These are phyloP conservation scores for Hipposideros armiger DNA, from an alignment of 2,113 vertebrate species.

Conservation along the genomic window DNA sequence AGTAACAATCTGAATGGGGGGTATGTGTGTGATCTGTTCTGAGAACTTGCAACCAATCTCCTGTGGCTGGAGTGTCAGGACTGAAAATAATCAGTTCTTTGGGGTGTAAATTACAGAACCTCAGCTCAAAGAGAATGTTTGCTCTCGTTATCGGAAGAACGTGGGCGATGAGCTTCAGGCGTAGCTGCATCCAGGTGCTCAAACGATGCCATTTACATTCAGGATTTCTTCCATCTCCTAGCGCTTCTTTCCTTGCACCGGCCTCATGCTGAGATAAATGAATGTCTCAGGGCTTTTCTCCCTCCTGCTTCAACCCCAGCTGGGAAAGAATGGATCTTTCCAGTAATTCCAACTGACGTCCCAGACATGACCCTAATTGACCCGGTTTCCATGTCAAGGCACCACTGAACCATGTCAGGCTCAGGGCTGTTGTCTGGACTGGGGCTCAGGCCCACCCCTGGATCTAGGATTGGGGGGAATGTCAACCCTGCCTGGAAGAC, in stretches of 20 bases:
- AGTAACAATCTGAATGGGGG: background rate
- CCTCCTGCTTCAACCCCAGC: background rate
- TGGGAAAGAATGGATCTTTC: background rate
- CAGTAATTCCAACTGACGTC: background rate
- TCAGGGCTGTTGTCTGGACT: background rate
- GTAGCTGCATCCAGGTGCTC: slow-evolving; percentile 1
- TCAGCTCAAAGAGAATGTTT: background rate
- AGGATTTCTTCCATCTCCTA: background rate
- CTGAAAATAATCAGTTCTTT: background rate
- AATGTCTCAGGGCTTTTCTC: background rate
- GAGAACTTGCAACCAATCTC: background rate
- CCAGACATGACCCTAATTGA: background rate
- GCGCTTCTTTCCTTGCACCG: background rate
- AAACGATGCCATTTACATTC: background rate
- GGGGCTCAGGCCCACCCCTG: background rate
- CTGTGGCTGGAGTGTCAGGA: background rate
- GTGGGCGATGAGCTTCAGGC: slow-evolving; percentile 12
- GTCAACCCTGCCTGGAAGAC: background rate
- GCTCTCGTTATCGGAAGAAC: background rate
- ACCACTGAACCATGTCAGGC: background rate
- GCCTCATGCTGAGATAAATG: background rate
- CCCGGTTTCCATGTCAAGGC: background rate
- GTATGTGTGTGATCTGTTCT: background rate
- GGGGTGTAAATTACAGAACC: background rate
- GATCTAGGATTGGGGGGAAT: background rate